Percentiles rank a stretch among this genome's conserved stretches.
These are phyloP conservation scores for Pterocles burchelli DNA, from an alignment of 2,113 vertebrate genomes.

Conservation along the genomic window DNA sequence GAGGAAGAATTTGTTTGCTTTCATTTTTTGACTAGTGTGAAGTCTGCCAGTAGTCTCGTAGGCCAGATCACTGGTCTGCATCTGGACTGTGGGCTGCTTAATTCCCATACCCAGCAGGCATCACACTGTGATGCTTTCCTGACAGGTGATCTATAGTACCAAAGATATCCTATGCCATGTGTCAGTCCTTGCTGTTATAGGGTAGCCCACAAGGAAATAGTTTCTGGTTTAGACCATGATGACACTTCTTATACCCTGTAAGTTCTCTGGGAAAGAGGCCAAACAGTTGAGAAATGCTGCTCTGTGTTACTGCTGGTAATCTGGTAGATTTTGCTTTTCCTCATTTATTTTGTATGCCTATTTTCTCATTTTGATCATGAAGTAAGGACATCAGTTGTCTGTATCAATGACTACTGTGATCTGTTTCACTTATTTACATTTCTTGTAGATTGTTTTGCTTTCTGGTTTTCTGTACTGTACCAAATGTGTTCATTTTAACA, in stretches of 20 bases:
- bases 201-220: background rate
- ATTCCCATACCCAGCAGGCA: background rate
- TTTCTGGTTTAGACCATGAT: background rate
- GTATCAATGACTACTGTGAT: background rate
- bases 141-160: background rate
- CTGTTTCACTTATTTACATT: background rate
- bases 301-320: background rate
- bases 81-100: background rate
- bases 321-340: background rate
- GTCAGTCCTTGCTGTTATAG: background rate
- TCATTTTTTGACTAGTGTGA: background rate
- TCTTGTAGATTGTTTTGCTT: background rate
- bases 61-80: background rate
- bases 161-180: background rate
- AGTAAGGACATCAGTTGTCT: background rate
- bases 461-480: background rate
- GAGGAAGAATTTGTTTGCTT: background rate
- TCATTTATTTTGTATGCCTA: background rate
- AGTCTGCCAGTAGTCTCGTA: background rate
- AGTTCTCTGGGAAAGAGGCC: background rate
- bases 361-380: background rate
- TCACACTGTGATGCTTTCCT: background rate
- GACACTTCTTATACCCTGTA: background rate
- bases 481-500: background rate
- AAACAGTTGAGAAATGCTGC: background rate